Evolutionary conservation across 2,113 vertebrate genomes (phyloP).

Genomic region (Pygoscelis antarcticus): DNA sequence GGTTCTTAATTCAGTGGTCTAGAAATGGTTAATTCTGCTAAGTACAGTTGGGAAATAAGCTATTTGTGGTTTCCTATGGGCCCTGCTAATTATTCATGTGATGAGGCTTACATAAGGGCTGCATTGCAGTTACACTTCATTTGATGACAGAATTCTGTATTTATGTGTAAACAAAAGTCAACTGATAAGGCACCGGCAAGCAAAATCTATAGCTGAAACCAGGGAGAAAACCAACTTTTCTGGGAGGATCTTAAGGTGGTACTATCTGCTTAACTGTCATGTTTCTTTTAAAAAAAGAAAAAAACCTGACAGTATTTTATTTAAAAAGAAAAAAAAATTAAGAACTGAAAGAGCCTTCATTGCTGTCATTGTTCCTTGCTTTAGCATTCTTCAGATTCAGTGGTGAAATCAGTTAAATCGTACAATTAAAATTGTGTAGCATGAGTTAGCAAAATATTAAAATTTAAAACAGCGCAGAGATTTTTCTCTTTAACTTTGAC

Average conservation of each 20-base stretch:
- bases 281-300: not conserved
- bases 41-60: not conserved
- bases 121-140: constrained; percentile 2
- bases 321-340: not conserved
- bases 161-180: constrained; percentile 44
- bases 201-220: constrained; percentile 9
- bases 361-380: not conserved
- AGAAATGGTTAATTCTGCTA: not conserved
- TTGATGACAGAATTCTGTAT: constrained; percentile 27
- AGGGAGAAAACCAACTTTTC: not conserved
- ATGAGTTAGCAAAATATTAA: not conserved
- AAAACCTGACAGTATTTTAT: not conserved
- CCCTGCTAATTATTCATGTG: constrained; percentile 43
- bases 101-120: constrained; percentile 12
- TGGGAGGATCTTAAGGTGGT: not conserved
- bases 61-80: constrained; percentile 7
- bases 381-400: not conserved
- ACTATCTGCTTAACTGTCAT: not conserved
- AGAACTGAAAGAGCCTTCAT: not conserved
- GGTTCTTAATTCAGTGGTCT: not conserved
- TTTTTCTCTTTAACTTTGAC: not conserved
- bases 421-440: not conserved
- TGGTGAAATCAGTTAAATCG: not conserved
- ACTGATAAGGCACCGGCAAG: constrained; percentile 6
- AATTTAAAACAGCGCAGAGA: not conserved